phyloP scores from a whole-genome alignment of 2,797 vertebrate species.

The Peromyscus nudipes region DNA sequence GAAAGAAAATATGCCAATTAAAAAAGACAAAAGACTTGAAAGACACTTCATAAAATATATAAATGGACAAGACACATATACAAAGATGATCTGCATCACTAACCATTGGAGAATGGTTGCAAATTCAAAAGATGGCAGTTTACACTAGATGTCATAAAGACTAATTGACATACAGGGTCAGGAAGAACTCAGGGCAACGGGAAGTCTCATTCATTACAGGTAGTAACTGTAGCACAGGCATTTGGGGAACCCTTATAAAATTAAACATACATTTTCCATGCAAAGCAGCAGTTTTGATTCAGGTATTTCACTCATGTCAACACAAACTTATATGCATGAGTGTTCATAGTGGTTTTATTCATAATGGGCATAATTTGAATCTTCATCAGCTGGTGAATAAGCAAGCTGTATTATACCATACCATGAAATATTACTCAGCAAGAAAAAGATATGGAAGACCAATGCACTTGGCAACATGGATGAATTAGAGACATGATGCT shows the following conservation, averaged over 20 bases:
- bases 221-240: not conserved
- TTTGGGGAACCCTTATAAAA: not conserved
- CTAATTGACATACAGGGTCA: not conserved
- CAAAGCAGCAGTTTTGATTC: conserved; percentile 15
- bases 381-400: not conserved
- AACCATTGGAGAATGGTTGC: not conserved
- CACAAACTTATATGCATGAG: not conserved
- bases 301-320: not conserved
- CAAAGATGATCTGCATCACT: not conserved
- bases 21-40: not conserved
- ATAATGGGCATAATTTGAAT: conserved; percentile 7
- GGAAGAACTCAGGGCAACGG: not conserved
- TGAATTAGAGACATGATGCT: not conserved
- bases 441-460: not conserved
- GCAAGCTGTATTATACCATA: not conserved
- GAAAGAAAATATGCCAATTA: not conserved
- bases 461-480: not conserved
- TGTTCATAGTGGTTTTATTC: not conserved
- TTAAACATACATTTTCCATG: not conserved
- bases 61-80: not conserved
- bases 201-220: not conserved
- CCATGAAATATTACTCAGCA: not conserved
- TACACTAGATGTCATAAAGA: not conserved
- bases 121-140: not conserved
- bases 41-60: not conserved